These are phyloP conservation scores for Toxotes jaculatrix DNA, from an alignment of 2,113 vertebrate species.

Conservation along the genomic window DNA sequence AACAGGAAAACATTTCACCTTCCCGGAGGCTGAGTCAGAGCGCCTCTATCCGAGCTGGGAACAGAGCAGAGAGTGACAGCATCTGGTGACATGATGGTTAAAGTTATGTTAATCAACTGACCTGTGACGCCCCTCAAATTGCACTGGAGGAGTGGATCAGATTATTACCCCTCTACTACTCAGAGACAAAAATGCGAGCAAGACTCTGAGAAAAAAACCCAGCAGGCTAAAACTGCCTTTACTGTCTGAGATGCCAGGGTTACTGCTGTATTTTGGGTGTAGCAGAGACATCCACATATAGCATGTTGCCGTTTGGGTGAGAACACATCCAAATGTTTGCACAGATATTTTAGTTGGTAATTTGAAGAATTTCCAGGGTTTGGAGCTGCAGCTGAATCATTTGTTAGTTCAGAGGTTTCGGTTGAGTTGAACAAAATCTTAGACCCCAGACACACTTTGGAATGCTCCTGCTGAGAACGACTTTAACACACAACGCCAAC, in stretches of 20 bases:
- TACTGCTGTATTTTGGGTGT: slow-evolving; percentile 11
- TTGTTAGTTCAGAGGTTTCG: neutral
- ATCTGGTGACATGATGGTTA: slow-evolving; percentile 7
- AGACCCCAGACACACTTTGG: slow-evolving; percentile 30
- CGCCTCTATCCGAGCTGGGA: slow-evolving; percentile 40
- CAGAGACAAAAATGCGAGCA: slow-evolving; percentile 6
- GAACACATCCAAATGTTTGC: neutral
- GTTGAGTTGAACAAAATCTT: neutral
- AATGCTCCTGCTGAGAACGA: slow-evolving; percentile 44
- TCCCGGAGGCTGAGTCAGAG: slow-evolving; percentile 69
- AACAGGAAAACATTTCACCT: slow-evolving; percentile 77
- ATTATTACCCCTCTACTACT: slow-evolving; percentile 13
- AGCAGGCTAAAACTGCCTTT: neutral
- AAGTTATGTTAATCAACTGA: slow-evolving; percentile 30
- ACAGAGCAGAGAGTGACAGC: neutral
- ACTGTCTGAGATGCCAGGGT: neutral
- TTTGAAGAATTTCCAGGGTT: neutral
- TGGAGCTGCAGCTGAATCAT: neutral
- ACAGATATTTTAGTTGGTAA: slow-evolving; percentile 8
- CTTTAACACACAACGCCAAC: slow-evolving; percentile 29
- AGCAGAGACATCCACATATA: slow-evolving; percentile 21
- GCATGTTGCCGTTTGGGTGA: neutral
- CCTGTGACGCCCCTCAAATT: slow-evolving; percentile 9
- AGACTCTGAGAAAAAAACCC: slow-evolving; percentile 32
- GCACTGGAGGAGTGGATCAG: slow-evolving; percentile 13